Evolutionary conservation across 2,113 vertebrate genomes (phyloP).

Genomic region (Regulus satrapa): DNA sequence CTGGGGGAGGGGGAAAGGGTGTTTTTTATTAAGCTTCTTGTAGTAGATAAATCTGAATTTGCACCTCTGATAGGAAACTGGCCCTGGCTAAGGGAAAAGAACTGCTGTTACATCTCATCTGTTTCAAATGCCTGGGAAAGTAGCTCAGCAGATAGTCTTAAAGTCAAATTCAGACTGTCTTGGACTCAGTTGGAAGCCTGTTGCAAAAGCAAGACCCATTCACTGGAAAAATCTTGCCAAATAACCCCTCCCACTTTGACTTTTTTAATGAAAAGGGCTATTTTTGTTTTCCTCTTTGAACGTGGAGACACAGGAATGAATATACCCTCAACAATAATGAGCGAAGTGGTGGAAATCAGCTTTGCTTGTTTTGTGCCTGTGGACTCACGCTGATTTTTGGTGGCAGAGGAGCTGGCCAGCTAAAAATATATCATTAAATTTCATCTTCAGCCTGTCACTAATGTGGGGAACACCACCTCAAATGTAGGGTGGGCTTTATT

Average conservation of each 20-base stretch:
- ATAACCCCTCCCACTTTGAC: neutral
- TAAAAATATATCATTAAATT: conserved; percentile 6
- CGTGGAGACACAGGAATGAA: neutral
- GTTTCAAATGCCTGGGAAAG: conserved; percentile 43
- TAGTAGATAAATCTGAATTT: conserved; percentile 62
- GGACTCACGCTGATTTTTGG: neutral
- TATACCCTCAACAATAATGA: neutral
- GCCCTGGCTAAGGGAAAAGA: conserved; percentile 2
- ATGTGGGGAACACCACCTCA: neutral
- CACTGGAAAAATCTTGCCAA: conserved; percentile 5
- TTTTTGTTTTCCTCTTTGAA: conserved; percentile 15
- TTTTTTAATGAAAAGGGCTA: neutral
- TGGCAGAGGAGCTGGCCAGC: neutral
- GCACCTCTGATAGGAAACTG: conserved; percentile 55
- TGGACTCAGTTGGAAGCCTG: neutral
- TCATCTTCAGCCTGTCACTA: neutral
- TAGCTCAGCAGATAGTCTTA: conserved; percentile 6
- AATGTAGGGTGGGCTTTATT: neutral
- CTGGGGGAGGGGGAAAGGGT: conserved; percentile 13
- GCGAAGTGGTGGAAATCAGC: neutral
- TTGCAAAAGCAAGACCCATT: conserved; percentile 33
- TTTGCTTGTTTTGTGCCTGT: neutral
- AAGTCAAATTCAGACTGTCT: conserved; percentile 9
- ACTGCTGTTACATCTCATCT: conserved; percentile 2
- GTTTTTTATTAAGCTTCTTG: conserved; percentile 59